A percentile compares a stretch with the other conserved stretches of the same genome.
Conservation (phyloP, 2,113 vertebrate species). For the Alethe diademata region DNA sequence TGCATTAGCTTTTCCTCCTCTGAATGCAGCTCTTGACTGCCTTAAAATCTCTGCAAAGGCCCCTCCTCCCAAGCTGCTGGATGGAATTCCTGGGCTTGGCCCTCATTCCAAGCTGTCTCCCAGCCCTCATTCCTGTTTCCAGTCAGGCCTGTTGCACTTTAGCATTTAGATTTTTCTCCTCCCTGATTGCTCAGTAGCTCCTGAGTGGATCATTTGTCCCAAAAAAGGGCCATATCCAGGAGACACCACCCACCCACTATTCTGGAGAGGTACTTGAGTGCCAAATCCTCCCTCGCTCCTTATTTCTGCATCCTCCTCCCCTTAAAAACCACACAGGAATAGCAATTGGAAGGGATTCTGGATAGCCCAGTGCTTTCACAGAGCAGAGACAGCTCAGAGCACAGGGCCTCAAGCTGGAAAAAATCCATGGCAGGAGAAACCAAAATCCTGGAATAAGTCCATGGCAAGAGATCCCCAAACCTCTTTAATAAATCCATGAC, state of each 20-base stretch:
- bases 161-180: not conserved
- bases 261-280: not conserved
- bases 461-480: not conserved
- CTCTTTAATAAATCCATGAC: too few relatives aligned
- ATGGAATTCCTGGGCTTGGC: not conserved
- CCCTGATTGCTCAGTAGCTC: not conserved
- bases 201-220: not conserved
- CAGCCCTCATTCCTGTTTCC: not conserved
- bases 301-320: not conserved
- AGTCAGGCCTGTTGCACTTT: not conserved
- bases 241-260: not conserved
- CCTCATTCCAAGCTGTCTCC: not conserved
- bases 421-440: not conserved
- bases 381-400: not conserved
- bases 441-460: not conserved
- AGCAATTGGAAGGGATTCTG: accelerated
- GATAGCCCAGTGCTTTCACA: not conserved
- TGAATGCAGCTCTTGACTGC: not conserved
- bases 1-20: not conserved
- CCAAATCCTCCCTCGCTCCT: not conserved
- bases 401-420: accelerated
- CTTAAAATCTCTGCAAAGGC: not conserved
- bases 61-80: not conserved
- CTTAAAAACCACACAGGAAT: not conserved
- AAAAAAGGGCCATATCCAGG: not conserved